A percentile compares a stretch with the other conserved stretches of the same genome.
These are phyloP conservation scores for Elysia crispata DNA, from an alignment of 2,888 invertebrate species.

Conservation along the genomic window DNA sequence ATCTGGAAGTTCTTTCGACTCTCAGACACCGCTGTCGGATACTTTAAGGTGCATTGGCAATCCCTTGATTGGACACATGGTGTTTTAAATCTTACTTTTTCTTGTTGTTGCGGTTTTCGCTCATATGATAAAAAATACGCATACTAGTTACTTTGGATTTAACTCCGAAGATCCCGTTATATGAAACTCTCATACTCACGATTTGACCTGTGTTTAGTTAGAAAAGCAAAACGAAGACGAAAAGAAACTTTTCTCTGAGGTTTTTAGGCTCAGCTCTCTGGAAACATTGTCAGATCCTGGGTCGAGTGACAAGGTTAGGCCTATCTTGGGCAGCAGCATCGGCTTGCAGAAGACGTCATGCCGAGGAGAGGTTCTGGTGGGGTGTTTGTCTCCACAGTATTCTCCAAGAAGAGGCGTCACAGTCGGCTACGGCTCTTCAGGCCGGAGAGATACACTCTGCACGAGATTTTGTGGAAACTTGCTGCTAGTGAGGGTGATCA, in stretches of 20 bases:
- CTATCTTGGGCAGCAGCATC: neutral
- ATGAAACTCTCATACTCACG: too few relatives aligned
- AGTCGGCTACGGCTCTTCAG: slow-evolving; percentile 60
- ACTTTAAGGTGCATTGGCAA: too few relatives aligned
- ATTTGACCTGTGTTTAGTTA: neutral
- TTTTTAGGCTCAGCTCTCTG: neutral
- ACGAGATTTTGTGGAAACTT: slow-evolving; percentile 55
- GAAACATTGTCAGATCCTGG: neutral
- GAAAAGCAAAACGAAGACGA: neutral
- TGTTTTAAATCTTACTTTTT: too few relatives aligned
- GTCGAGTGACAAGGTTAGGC: neutral
- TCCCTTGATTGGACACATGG: too few relatives aligned
- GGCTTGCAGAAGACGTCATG: slow-evolving; percentile 51
- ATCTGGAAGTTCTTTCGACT: too few relatives aligned
- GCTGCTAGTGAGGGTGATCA: slow-evolving; percentile 39
- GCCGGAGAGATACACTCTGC: slow-evolving; percentile 57
- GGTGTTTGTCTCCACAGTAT: slow-evolving; percentile 55
- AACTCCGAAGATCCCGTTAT: too few relatives aligned
- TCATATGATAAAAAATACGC: too few relatives aligned
- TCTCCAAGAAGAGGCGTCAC: slow-evolving; percentile 54
- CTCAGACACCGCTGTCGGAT: too few relatives aligned
- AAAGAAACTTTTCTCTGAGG: neutral
- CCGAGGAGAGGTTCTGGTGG: slow-evolving; percentile 62
- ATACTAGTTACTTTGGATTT: too few relatives aligned
- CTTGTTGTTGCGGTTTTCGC: too few relatives aligned